phyloP scores from a whole-genome alignment of 2,888 invertebrate species.

The Macroteleia sp. region DNA sequence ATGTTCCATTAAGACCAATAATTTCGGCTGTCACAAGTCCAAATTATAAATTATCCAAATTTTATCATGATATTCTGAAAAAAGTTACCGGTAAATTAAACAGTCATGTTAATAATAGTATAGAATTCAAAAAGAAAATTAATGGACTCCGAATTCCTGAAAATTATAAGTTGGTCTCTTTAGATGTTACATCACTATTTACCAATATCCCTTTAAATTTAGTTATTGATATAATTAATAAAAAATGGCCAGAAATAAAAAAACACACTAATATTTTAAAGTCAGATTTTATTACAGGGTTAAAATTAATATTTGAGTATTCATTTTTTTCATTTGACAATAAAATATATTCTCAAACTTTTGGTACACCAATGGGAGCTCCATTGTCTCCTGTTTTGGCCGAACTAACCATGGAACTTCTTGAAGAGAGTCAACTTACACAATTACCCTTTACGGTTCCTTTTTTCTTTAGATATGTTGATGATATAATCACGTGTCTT shows the following conservation, averaged over 20 bases:
- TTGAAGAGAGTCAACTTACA: not conserved
- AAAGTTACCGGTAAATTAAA: not conserved
- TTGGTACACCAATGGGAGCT: not conserved
- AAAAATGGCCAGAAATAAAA: not conserved
- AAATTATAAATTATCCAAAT: constrained; percentile 6
- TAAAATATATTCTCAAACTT: not conserved
- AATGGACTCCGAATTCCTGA: not conserved
- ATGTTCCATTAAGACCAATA: constrained; percentile 10
- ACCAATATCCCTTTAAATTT: constrained; percentile 7
- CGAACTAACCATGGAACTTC: not conserved
- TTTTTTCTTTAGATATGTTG: not conserved
- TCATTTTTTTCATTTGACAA: not conserved
- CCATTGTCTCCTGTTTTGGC: constrained; percentile 2
- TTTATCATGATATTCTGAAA: constrained; percentile 13
- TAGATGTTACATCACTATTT: constrained; percentile 14
- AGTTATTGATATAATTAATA: not conserved
- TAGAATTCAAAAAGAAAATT: not conserved
- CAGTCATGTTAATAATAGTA: constrained; percentile 7
- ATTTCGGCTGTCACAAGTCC: constrained; percentile 15
- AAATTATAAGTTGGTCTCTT: constrained; percentile 3
- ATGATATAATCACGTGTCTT: too few species aligned
- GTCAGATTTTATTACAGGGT: not conserved
- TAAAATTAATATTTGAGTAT: not conserved
- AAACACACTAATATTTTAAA: not conserved
- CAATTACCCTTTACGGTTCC: not conserved